phyloP scores from a whole-genome alignment of 92 coral and sea anemone genomes.

The Phenganax subtilis region DNA sequence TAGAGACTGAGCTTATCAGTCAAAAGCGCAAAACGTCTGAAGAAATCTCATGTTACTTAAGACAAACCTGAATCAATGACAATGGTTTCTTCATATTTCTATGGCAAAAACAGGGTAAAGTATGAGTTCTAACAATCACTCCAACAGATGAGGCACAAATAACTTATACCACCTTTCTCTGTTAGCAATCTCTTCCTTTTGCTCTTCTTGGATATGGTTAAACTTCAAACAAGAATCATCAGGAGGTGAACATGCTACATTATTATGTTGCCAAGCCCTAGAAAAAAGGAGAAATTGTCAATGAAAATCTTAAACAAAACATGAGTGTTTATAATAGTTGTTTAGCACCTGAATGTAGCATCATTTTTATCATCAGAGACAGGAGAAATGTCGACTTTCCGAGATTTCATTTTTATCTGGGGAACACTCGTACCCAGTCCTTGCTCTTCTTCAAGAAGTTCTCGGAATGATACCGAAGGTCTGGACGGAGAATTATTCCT shows the following conservation, averaged over 20 bases:
- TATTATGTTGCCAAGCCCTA: constrained; percentile 75
- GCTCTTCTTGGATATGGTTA: constrained; percentile 70
- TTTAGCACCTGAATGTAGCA: not conserved
- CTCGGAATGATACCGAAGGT: constrained; percentile 70
- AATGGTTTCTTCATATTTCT: constrained; percentile 78
- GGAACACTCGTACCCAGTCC: constrained; percentile 6
- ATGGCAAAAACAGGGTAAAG: not conserved
- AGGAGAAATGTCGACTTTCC: not conserved
- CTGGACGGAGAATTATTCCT: constrained; percentile 64
- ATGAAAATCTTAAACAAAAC: not conserved
- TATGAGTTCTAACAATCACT: not conserved
- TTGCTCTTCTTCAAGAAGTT: constrained; percentile 74
- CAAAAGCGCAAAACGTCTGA: no score
- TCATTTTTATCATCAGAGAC: constrained; percentile 29
- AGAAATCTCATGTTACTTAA: constrained; percentile 11
- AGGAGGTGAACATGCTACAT: constrained; percentile 68
- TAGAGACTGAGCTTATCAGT: not conserved
- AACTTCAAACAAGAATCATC: constrained; percentile 55
- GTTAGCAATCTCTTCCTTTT: constrained; percentile 66
- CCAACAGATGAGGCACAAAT: not conserved
- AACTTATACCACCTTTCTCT: constrained; percentile 52
- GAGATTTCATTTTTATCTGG: not conserved
- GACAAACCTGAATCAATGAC: constrained; percentile 60
- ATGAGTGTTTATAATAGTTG: not conserved
- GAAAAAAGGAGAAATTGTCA: not conserved